Percentiles rank a stretch among this genome's conserved stretches.
Evolutionary conservation across 2,797 vertebrate genomes (phyloP).

Genomic region (Xyrichtys novacula): DNA sequence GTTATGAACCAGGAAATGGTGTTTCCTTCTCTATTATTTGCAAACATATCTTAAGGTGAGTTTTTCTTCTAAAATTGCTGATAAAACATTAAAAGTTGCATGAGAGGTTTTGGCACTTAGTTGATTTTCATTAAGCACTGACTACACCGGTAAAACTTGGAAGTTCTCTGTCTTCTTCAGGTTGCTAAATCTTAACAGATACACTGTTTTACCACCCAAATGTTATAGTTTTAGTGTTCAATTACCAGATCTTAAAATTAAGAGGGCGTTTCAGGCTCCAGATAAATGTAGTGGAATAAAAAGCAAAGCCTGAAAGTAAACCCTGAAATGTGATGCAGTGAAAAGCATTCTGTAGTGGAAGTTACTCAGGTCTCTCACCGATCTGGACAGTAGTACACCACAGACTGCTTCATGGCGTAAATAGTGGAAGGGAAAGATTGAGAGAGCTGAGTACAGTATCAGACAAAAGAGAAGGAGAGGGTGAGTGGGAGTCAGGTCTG

Average conservation of each 20-base stretch:
- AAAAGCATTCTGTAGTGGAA: neutral
- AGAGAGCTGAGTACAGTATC: conserved; percentile 2
- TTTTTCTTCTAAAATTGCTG: too few species aligned
- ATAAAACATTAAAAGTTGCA: too few species aligned
- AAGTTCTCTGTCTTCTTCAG: too few species aligned
- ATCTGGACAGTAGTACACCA: neutral
- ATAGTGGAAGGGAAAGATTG: conserved; percentile 5
- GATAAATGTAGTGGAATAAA: neutral
- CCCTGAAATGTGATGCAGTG: neutral
- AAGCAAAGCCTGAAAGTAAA: neutral
- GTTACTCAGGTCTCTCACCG: neutral
- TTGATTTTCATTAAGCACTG: too few species aligned
- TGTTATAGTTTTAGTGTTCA: too few species aligned
- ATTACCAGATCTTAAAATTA: neutral
- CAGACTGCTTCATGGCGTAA: neutral
- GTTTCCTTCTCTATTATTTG: too few species aligned
- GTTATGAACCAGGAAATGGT: too few species aligned
- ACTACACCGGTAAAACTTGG: too few species aligned
- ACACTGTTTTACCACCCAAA: too few species aligned
- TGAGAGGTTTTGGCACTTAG: too few species aligned
- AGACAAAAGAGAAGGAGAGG: conserved; percentile 1
- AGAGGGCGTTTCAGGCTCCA: neutral
- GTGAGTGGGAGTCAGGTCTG: conserved; percentile 26
- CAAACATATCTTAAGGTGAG: too few species aligned
- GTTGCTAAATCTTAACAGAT: neutral